Percentiles rank a stretch among this genome's conserved stretches.
Evolutionary conservation across 2,888 invertebrate species (phyloP).

Genomic region (Microchrysa polita): DNA sequence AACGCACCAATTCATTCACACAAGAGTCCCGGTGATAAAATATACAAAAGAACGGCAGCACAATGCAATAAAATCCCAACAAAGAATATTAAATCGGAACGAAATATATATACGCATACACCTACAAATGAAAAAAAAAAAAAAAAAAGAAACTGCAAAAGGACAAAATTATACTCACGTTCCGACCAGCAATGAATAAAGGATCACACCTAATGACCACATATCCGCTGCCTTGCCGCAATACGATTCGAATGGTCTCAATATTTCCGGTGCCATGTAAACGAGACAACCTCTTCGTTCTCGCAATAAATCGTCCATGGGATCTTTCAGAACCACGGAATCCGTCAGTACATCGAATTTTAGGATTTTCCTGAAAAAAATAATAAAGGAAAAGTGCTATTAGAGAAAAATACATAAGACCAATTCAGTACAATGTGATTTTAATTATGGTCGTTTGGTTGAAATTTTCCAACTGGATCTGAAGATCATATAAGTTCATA

Average conservation of each 20-base stretch:
- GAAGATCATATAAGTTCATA: too few relatives aligned
- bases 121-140: not conserved
- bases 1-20: too few relatives aligned
- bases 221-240: slow-evolving; percentile 90
- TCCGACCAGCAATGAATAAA: slow-evolving; percentile 94
- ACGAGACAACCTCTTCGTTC: slow-evolving; percentile 94
- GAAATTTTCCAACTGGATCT: too few relatives aligned
- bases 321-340: slow-evolving; percentile 84
- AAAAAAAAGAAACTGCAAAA: slow-evolving; percentile 3
- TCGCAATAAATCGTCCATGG: slow-evolving; percentile 81
- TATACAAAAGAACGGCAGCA: not conserved
- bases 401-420: not conserved
- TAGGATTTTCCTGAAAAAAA: slow-evolving; percentile 79
- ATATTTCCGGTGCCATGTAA: slow-evolving; percentile 93
- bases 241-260: slow-evolving; percentile 78
- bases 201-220: slow-evolving; percentile 91
- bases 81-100: not conserved
- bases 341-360: slow-evolving; percentile 90
- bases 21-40: not conserved
- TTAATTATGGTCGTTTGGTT: slow-evolving; percentile 10
- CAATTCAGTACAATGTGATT: slow-evolving; percentile 26
- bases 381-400: not conserved
- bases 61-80: slow-evolving; percentile 17
- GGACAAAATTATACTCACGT: slow-evolving; percentile 67
- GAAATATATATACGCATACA: too few relatives aligned